phyloP scores from a whole-genome alignment of 2,113 vertebrate genomes.

The Bucco capensis region DNA sequence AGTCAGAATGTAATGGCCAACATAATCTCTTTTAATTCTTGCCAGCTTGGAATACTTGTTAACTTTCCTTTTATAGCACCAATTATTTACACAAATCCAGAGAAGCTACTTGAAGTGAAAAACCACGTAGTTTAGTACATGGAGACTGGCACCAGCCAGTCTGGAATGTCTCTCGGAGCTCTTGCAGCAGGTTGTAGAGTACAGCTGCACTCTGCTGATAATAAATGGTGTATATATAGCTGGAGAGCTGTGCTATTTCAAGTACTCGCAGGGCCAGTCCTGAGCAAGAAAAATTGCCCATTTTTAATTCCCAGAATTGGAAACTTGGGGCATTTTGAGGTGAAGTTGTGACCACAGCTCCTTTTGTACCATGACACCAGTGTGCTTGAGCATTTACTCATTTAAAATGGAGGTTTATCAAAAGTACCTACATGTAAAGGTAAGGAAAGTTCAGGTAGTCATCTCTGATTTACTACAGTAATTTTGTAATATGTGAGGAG shows the following conservation, averaged over 20 bases:
- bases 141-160: neutral
- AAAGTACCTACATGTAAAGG: neutral
- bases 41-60: neutral
- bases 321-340: neutral
- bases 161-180: neutral
- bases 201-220: neutral
- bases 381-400: neutral
- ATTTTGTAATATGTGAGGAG: neutral
- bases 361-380: neutral
- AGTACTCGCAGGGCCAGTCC: neutral
- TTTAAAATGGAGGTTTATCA: neutral
- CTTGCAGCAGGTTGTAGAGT: neutral
- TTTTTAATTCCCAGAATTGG: neutral
- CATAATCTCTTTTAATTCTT: neutral
- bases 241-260: neutral
- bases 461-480: neutral
- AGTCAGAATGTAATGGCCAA: neutral
- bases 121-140: neutral
- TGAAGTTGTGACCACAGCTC: neutral
- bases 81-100: neutral
- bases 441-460: neutral
- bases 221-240: neutral
- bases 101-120: neutral
- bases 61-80: neutral
- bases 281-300: neutral